phyloP scores from a whole-genome alignment of 2,113 vertebrate species.

The Aphyosemion australe region DNA sequence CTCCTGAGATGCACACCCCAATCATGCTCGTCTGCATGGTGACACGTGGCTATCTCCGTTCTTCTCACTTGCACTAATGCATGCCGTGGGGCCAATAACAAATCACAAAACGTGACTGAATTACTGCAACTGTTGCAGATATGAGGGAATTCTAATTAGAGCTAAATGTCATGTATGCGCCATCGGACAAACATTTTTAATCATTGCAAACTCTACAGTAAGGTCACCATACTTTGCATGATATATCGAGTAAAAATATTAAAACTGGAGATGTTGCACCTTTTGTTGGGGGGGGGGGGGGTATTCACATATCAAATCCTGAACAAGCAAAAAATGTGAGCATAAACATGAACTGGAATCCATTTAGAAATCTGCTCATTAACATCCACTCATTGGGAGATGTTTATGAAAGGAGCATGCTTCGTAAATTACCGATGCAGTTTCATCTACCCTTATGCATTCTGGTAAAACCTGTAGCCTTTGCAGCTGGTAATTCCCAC shows the following conservation, averaged over 20 bases:
- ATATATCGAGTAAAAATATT: not conserved
- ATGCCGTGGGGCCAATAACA: slow-evolving; percentile 38
- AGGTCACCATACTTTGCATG: not conserved
- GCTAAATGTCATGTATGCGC: slow-evolving; percentile 31
- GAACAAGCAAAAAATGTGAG: slow-evolving; percentile 4
- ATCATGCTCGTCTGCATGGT: slow-evolving; percentile 33
- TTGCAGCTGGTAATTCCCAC: slow-evolving; percentile 27
- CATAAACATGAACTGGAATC: slow-evolving; percentile 8
- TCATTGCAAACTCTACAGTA: not conserved
- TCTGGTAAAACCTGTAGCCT: slow-evolving; percentile 43
- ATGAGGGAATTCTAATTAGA: slow-evolving; percentile 30
- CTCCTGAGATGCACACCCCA: slow-evolving; percentile 40
- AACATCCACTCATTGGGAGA: slow-evolving; percentile 8
- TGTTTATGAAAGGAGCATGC: slow-evolving; percentile 12
- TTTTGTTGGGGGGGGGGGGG: not conserved
- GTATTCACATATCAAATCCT: slow-evolving; percentile 1
- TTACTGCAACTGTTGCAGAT: slow-evolving; percentile 32
- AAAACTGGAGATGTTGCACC: slow-evolving; percentile 3
- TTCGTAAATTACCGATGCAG: slow-evolving; percentile 36
- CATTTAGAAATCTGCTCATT: not conserved
- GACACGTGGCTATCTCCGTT: slow-evolving; percentile 44
- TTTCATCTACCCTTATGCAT: slow-evolving; percentile 19
- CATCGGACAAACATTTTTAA: slow-evolving; percentile 13
- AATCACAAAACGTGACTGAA: slow-evolving; percentile 37
- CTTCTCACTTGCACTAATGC: slow-evolving; percentile 29